Conservation (phyloP, 2,113 vertebrate species). For the Coracopsis vasa region DNA sequence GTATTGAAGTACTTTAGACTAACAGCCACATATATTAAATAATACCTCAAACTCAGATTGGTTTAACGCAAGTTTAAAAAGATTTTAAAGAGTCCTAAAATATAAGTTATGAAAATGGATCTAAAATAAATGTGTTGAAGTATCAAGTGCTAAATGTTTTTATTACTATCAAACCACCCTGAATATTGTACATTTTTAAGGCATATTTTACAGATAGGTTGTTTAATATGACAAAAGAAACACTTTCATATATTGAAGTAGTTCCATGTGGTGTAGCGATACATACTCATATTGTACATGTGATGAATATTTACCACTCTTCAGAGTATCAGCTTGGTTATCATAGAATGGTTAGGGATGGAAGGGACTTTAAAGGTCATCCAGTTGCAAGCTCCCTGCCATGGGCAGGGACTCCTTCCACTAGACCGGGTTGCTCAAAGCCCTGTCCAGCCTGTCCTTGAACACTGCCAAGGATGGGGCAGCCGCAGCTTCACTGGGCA, state of each 20-base stretch:
- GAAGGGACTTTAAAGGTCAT: neutral
- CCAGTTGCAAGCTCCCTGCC: neutral
- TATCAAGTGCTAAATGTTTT: neutral
- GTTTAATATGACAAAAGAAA: neutral
- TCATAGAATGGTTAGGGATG: neutral
- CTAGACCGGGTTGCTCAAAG: neutral
- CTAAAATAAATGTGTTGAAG: neutral
- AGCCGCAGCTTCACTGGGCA: neutral
- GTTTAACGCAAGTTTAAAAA: neutral
- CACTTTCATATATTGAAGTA: neutral
- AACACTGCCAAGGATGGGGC: neutral
- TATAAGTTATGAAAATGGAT: neutral
- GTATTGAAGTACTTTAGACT: neutral
- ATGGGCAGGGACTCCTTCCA: neutral
- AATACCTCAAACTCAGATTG: neutral
- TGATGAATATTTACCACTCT: neutral
- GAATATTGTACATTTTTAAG: neutral
- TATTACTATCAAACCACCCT: neutral
- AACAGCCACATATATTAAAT: neutral
- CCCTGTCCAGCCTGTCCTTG: neutral
- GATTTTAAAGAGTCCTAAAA: neutral
- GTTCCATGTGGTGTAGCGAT: neutral
- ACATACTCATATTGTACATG: neutral
- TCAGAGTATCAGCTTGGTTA: neutral
- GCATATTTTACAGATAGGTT: neutral